phyloP scores from a whole-genome alignment of 2,888 invertebrate genomes.

The Lochmaea capreae region DNA sequence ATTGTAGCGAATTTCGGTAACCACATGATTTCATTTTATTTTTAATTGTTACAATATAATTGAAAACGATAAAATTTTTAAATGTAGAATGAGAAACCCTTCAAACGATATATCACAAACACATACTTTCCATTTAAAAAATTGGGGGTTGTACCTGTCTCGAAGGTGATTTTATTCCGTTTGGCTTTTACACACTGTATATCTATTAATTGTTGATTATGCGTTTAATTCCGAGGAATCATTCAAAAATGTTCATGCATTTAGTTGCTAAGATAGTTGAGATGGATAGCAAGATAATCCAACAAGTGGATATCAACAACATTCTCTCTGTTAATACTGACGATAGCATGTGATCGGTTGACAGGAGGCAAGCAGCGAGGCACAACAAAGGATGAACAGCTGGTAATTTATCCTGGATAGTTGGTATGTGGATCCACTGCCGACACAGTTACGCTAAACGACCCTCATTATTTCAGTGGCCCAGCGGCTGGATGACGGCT shows the following conservation, averaged over 20 bases:
- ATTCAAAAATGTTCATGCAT: background rate
- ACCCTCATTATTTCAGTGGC: slow-evolving; percentile 14
- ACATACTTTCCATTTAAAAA: too few species aligned
- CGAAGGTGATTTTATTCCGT: too few species aligned
- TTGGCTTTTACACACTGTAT: too few species aligned
- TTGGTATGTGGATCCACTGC: slow-evolving; percentile 18
- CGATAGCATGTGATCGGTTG: slow-evolving; percentile 11
- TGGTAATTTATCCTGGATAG: slow-evolving; percentile 18
- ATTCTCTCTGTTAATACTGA: background rate
- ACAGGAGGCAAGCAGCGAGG: slow-evolving; percentile 12
- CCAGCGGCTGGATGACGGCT: slow-evolving; percentile 13
- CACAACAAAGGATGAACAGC: slow-evolving; percentile 10
- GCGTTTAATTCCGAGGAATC: too few species aligned
- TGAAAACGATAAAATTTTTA: too few species aligned
- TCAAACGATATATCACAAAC: too few species aligned
- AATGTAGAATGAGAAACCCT: too few species aligned
- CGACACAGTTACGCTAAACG: slow-evolving; percentile 12
- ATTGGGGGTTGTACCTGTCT: too few species aligned
- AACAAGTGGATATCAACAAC: slow-evolving; percentile 2
- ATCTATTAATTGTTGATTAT: too few species aligned
- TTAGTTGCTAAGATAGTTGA: background rate
- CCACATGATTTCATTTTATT: too few species aligned
- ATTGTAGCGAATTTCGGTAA: too few species aligned
- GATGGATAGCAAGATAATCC: background rate
- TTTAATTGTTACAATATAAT: too few species aligned